phyloP scores from a whole-genome alignment of 2,113 vertebrate species.

The Xerus inauris region DNA sequence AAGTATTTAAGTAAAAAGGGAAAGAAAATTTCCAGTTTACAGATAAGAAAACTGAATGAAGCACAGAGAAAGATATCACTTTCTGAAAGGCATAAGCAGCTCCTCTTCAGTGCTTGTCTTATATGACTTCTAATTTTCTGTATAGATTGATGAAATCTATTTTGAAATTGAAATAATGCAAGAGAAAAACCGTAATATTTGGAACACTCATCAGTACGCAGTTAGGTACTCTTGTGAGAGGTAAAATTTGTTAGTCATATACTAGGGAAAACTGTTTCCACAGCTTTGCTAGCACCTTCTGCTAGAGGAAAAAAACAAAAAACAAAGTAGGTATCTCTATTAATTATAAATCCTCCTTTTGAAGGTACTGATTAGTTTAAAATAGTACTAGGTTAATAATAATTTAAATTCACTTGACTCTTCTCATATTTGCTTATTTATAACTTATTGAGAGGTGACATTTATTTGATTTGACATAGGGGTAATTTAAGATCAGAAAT shows the following conservation, averaged over 20 bases:
- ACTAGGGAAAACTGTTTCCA: not conserved
- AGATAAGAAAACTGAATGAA: constrained; percentile 12
- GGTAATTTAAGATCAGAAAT: constrained; percentile 23
- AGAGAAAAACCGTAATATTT: not conserved
- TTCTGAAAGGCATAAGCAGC: not conserved
- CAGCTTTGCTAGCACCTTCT: not conserved
- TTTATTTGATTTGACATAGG: constrained; percentile 29
- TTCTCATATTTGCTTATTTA: constrained; percentile 28
- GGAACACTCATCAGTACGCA: not conserved
- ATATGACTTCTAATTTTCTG: constrained; percentile 16
- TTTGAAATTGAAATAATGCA: constrained; percentile 47
- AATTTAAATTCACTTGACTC: constrained; percentile 48
- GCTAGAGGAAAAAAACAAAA: not conserved
- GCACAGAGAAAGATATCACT: constrained; percentile 19
- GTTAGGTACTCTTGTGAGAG: not conserved
- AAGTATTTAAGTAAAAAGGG: not conserved
- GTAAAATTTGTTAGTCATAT: not conserved
- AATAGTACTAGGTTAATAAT: constrained; percentile 53
- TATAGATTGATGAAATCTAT: not conserved
- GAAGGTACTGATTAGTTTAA: constrained; percentile 61
- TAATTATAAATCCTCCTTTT: constrained; percentile 25
- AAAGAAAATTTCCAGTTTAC: constrained; percentile 31
- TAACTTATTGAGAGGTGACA: constrained; percentile 29
- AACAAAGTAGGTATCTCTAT: not conserved
- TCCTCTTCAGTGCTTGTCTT: constrained; percentile 38